Evolutionary conservation across 2,113 vertebrate genomes (phyloP).

Genomic region (Phainopepla nitens): DNA sequence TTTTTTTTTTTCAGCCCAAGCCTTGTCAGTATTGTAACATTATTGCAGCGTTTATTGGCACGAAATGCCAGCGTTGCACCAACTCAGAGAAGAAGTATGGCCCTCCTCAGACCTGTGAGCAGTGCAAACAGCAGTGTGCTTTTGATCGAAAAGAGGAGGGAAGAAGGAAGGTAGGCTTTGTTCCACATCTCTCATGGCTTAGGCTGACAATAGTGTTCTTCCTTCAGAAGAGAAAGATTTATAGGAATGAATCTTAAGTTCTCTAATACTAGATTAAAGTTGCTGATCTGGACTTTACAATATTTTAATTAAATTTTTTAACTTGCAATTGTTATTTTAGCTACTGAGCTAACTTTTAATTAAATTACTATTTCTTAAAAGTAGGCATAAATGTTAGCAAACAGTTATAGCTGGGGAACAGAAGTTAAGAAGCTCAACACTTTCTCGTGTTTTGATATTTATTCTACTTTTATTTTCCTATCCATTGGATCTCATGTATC

Average conservation of each 20-base stretch:
- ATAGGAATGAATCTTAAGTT: background rate
- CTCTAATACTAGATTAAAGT: background rate
- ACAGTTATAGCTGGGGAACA: background rate
- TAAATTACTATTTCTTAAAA: background rate
- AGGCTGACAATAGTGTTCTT: background rate
- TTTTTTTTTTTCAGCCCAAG: conserved; percentile 83
- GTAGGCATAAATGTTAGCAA: background rate
- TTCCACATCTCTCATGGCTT: background rate
- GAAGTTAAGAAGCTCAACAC: background rate
- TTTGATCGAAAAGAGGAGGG: conserved; percentile 98
- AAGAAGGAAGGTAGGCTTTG: conserved; percentile 85
- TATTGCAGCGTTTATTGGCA: conserved; percentile 97
- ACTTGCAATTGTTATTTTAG: background rate
- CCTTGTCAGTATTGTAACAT: conserved; percentile 99
- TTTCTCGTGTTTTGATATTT: background rate
- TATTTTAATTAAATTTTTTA: background rate
- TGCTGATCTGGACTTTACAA: background rate
- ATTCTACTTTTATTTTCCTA: background rate
- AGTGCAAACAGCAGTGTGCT: conserved; percentile 98
- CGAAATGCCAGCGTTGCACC: conserved; percentile 96
- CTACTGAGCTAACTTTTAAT: background rate
- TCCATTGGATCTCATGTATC: accelerated
- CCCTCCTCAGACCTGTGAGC: conserved; percentile 93
- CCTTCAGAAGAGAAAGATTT: background rate
- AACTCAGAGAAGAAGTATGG: conserved; percentile 99